Conservation (phyloP, 2,888 invertebrate genomes). For the Podabrus alpinus region DNA sequence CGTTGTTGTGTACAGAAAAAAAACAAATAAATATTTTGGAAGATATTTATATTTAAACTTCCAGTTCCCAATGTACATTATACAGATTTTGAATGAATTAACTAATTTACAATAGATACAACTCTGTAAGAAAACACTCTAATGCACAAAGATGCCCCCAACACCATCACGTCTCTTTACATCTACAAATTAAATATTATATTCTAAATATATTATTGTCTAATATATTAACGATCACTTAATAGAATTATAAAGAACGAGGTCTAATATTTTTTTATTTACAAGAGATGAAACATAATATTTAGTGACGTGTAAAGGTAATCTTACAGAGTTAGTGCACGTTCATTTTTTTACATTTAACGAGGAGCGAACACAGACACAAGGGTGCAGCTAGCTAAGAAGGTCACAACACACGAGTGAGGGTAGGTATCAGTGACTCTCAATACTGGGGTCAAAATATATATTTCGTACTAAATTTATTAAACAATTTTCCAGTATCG, state of each 20-base stretch:
- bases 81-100: conserved; percentile 45
- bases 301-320: conserved; percentile 27
- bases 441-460: conserved; percentile 21
- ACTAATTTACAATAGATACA: conserved; percentile 49
- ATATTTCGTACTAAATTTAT: conserved; percentile 7
- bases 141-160: conserved; percentile 11
- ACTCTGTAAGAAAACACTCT: conserved; percentile 39
- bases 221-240: conserved; percentile 41
- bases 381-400: conserved; percentile 46
- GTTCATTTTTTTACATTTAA: conserved; percentile 43
- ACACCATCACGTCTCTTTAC: conserved; percentile 23
- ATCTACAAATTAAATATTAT: conserved; percentile 40
- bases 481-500: conserved; percentile 20
- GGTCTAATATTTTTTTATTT: conserved; percentile 37
- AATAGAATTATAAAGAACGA: conserved; percentile 41
- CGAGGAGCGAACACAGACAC: conserved; percentile 51
- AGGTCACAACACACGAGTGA: conserved; percentile 46
- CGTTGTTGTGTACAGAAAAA: neutral
- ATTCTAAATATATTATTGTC: conserved; percentile 43
- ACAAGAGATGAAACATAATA: conserved; percentile 38
- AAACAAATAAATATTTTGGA: conserved; percentile 41
- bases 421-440: conserved; percentile 28
- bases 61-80: conserved; percentile 54
- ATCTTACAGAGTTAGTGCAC: conserved; percentile 48
- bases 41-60: conserved; percentile 57